Conservation (phyloP, 2,113 vertebrate genomes). For the Festucalex cinctus region DNA sequence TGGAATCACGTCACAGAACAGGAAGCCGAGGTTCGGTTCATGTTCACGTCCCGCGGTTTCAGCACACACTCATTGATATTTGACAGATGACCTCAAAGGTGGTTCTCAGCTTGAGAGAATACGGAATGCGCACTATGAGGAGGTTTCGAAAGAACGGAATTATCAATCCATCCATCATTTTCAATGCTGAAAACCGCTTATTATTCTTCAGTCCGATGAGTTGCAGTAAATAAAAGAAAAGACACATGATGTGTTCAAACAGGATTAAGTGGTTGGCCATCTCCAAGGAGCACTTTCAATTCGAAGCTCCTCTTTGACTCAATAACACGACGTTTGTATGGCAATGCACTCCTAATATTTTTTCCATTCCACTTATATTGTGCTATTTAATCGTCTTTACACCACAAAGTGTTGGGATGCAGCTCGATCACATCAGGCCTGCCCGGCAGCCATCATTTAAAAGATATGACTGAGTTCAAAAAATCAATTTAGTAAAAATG, state of each 20-base stretch:
- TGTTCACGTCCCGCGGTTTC: slow-evolving; percentile 20
- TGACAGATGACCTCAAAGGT: slow-evolving; percentile 15
- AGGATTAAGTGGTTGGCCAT: slow-evolving; percentile 13
- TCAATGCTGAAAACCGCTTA: neutral
- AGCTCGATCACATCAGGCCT: slow-evolving; percentile 25
- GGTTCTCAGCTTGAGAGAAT: neutral
- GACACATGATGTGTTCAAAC: neutral
- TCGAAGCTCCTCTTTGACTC: slow-evolving; percentile 33
- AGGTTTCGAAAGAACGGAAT: neutral
- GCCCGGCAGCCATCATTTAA: slow-evolving; percentile 12
- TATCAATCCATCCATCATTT: neutral
- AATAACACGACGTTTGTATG: slow-evolving; percentile 29
- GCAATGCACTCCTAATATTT: slow-evolving; percentile 26
- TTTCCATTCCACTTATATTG: slow-evolving; percentile 9
- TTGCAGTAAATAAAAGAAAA: neutral
- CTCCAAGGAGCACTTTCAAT: slow-evolving; percentile 47
- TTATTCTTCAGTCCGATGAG: neutral
- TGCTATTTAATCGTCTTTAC: slow-evolving; percentile 31
- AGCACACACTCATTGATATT: slow-evolving; percentile 23
- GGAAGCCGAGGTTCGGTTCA: slow-evolving; percentile 6
- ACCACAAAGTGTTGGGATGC: slow-evolving; percentile 22
- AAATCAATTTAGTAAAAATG: slow-evolving; percentile 22
- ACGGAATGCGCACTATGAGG: neutral
- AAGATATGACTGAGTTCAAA: slow-evolving; percentile 5
- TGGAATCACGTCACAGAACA: slow-evolving; percentile 8